These are phyloP conservation scores for Puma concolor DNA, from an alignment of 2,113 vertebrate species.

Conservation along the genomic window DNA sequence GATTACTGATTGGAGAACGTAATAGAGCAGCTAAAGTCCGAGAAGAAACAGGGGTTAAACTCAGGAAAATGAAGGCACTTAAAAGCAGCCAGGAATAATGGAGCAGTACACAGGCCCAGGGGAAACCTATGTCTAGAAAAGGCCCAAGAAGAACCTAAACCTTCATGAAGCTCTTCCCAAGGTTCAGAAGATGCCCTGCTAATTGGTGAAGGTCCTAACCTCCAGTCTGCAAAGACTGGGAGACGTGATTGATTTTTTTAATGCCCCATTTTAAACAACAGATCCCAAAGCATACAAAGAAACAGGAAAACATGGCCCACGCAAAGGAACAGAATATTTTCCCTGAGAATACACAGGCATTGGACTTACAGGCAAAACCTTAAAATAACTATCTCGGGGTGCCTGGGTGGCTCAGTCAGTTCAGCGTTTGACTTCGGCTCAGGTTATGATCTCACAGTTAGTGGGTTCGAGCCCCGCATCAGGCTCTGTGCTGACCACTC, in stretches of 20 bases:
- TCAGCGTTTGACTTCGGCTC: fast-evolving
- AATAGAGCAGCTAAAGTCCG: background rate
- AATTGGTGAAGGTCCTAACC: background rate
- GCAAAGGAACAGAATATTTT: background rate
- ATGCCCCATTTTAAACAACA: background rate
- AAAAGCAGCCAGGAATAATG: background rate
- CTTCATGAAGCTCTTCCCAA: background rate
- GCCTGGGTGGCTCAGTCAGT: too few relatives aligned
- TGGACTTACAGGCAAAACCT: slow-evolving; percentile 21
- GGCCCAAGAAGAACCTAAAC: background rate
- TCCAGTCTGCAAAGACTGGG: background rate
- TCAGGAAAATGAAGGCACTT: background rate
- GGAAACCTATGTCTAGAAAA: background rate
- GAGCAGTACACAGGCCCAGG: background rate
- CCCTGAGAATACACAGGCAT: background rate
- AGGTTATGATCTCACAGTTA: fast-evolving
- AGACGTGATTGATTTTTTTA: background rate
- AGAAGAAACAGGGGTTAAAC: background rate
- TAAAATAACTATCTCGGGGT: background rate
- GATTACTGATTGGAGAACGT: background rate
- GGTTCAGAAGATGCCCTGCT: background rate
- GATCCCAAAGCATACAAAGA: background rate
- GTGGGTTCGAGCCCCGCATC: too few relatives aligned
- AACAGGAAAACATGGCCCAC: background rate
- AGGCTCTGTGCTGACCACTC: too few relatives aligned